Evolutionary conservation across 30 jellyfish, hydroid and myxozoan species (phyloP), one percentile per base, ranked within the genome.

Genomic region (Hydractinia echinata): DNA sequence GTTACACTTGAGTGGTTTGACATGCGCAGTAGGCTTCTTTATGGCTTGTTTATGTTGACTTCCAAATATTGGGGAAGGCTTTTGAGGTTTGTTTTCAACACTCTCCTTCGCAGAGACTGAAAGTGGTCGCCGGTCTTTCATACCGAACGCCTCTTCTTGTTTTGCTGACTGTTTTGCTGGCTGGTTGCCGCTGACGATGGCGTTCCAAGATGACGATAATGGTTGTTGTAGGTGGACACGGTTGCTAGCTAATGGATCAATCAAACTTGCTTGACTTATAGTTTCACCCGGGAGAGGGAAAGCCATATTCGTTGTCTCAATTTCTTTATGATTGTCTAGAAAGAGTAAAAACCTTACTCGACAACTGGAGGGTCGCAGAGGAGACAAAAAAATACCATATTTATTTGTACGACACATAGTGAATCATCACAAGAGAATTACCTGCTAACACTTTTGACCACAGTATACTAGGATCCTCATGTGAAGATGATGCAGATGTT

Each of bases 11-110:
- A 92, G 83, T 50, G 98, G 98, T 93, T 87, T 92, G 72, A 92
- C 98, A 66, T 92, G 95, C 19, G 98, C 98, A 10, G 98, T 92
- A 51, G 98, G 98, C 86, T 92, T 92, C 83, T 92, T 89, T 54
- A 77, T 60, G 51, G 77, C 85, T 49, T 21, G 83, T 56, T 80
- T 80, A 9, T 60, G 84, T 67, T 80, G 87, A 66, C 51, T 61
- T 9, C 87, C 91, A 66, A 92, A 92, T 39, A 89, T 55, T 4
- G 98, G 83, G 61, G 96, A 78, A 10, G 95, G 91, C 84, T 91
- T 91, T 66, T 83, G 86, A 8, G 94, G 66, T 19, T 92, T 80
- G 14, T 13, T 69, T 19, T 18, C 69, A 51, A 55, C 83, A 55
- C 49, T n/a, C 15, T 77, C 85, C 60, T 77, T 77, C 18, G 83